Evolutionary conservation across 2,888 invertebrate species (phyloP).

Genomic region (Cerceris rybyensis): DNA sequence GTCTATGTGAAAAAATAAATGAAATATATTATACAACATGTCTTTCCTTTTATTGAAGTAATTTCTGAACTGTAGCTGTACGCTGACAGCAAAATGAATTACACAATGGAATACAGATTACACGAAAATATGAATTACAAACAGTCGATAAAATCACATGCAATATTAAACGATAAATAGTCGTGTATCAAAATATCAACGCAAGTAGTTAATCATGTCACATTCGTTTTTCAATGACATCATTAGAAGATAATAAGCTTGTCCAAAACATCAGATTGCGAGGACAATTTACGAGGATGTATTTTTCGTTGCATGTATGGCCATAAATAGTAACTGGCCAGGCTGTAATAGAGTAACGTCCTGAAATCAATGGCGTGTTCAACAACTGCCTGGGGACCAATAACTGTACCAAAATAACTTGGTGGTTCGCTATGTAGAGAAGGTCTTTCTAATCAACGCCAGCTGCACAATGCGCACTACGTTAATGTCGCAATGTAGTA

Average conservation of each 20-base stretch:
- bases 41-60: too few species aligned
- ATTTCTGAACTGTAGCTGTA: too few species aligned
- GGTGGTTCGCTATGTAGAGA: constrained; percentile 1
- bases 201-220: not conserved
- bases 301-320: constrained; percentile 51
- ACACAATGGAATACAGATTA: too few species aligned
- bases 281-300: constrained; percentile 49
- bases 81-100: too few species aligned
- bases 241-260: constrained; percentile 4
- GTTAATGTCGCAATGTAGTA: constrained; percentile 48
- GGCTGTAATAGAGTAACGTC: constrained; percentile 58
- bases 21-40: too few species aligned
- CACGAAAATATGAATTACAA: too few species aligned
- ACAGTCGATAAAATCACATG: too few species aligned
- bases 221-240: constrained; percentile 7
- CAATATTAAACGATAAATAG: too few species aligned
- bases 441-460: constrained; percentile 65
- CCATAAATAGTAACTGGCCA: constrained; percentile 55
- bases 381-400: constrained; percentile 60
- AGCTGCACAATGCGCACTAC: constrained; percentile 34
- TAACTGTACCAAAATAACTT: constrained; percentile 47
- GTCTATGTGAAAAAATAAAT: too few species aligned
- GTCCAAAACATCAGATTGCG: constrained; percentile 16
- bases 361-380: constrained; percentile 68
- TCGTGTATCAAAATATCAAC: not conserved